Base-by-base conservation (phyloP, 92 coral and sea anemone species). In the Parazoanthus atlanticus region DNA sequence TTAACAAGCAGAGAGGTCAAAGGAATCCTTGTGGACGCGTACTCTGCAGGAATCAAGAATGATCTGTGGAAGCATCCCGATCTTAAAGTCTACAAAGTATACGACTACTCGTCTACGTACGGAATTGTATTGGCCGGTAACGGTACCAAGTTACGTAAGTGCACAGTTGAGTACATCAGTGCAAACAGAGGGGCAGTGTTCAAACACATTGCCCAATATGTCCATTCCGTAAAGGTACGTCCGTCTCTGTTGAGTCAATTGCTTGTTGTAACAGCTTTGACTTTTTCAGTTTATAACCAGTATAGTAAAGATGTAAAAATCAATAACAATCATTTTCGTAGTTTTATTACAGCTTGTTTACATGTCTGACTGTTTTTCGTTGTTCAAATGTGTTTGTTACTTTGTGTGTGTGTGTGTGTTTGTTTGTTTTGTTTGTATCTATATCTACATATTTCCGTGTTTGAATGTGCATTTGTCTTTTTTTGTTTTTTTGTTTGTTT, bases 1-100 rank as follows among this genome's bases (percentile, higher is more conserved):
- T 71, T 71, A 32, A 71, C 25, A 71, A 71, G 7, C 76, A 71
- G 76, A 28, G 17, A 71, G 33, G 76, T 71, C 17, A 26, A 26
- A 71, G 76, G 76, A 71, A 71, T 71, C 28, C 76, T 71, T 71
- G 76, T 71, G 3, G 76, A 71, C 36, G 17, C 76, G 16, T 71
- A 71, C 76, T 12, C 76, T 71, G 76, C 76, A 11, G 76, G 76
- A 26, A 71, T 29, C 1, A 71, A 10, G 17, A 29, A 28, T 28
- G 76, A 71, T 71, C 21, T 71, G 36, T 15, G 30, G 34, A 71
- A 71, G 1, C 76, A 71, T 28, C 76, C 76, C 9, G 34, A 28
- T 17, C 34, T 71, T 11, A 71, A 29, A 15, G 33, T 71, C 6
- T 32, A 26, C 33, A 71, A 30, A 71, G 33, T 71, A 12, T 71